Percentiles rank a stretch among this genome's conserved stretches.
Conservation (phyloP, 2,113 vertebrate genomes). For the Boulengeromyrus knoepffleri region DNA sequence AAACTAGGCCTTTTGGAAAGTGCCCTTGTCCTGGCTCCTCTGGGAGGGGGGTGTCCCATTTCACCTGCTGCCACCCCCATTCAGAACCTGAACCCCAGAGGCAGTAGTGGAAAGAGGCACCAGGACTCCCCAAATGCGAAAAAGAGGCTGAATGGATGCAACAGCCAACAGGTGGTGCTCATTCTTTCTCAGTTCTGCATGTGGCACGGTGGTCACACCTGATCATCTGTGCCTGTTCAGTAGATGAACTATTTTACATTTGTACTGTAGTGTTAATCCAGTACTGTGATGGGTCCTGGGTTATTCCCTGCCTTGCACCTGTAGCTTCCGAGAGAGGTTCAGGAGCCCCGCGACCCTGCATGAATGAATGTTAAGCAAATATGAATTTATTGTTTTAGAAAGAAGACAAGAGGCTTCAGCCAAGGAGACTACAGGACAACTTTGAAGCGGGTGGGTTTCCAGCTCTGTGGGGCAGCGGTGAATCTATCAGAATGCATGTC, state of each 20-base stretch:
- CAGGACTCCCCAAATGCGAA: conserved; percentile 75
- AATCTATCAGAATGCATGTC: not conserved
- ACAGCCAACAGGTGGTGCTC: conserved; percentile 56
- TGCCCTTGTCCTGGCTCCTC: not conserved
- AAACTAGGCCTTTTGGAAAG: not conserved
- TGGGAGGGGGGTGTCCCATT: not conserved
- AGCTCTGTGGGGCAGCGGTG: not conserved
- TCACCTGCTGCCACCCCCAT: conserved; percentile 7
- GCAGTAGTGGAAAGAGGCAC: conserved; percentile 74
- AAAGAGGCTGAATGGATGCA: conserved; percentile 68
- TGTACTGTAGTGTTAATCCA: not conserved
- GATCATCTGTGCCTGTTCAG: not conserved
- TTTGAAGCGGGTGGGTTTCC: conserved; percentile 74
- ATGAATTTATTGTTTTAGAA: conserved; percentile 57
- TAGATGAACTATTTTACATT: not conserved
- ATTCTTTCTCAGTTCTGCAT: conserved; percentile 22
- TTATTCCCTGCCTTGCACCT: not conserved
- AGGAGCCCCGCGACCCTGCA: not conserved
- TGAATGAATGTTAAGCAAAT: not conserved
- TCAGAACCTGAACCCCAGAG: conserved; percentile 65
- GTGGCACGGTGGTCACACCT: not conserved
- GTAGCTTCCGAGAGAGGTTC: not conserved
- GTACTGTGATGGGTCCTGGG: not conserved
- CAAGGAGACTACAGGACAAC: conserved; percentile 81
- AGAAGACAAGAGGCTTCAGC: conserved; percentile 79